phyloP scores from a whole-genome alignment of 2,113 vertebrate species.

The Salvelinus sp. region DNA sequence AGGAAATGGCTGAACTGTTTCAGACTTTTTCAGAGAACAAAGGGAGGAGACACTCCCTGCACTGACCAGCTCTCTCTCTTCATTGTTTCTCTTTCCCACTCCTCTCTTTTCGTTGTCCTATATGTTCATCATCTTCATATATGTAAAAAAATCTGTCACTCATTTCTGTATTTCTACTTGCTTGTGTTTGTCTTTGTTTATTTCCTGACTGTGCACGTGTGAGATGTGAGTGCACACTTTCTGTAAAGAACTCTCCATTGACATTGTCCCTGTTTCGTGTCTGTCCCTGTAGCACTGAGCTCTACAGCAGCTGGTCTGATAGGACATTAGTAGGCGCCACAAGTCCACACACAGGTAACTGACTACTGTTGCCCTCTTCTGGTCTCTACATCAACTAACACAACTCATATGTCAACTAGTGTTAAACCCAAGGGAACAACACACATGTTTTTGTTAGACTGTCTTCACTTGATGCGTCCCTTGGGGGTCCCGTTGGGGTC shows the following conservation, averaged over 20 bases:
- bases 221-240: not conserved
- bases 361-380: not conserved
- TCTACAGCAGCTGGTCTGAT: constrained; percentile 42
- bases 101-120: constrained; percentile 2
- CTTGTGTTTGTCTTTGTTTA: not conserved
- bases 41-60: constrained; percentile 50
- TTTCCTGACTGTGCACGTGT: not conserved
- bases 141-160: not conserved
- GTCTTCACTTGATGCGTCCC: not conserved
- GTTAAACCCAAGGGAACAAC: not conserved
- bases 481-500: no score
- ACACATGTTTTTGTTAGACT: not conserved
- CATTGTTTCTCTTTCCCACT: constrained; percentile 17
- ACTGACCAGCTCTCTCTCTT: constrained; percentile 21
- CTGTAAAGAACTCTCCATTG: not conserved
- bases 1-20: constrained; percentile 9
- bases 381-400: not conserved
- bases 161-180: not conserved
- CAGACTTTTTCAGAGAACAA: constrained; percentile 31
- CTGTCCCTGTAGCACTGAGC: constrained; percentile 22
- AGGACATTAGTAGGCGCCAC: constrained; percentile 5
- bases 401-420: not conserved
- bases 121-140: not conserved
- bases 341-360: constrained; percentile 28
- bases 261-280: not conserved